Percentiles rank a stretch among this genome's conserved stretches.
Evolutionary conservation across 1,140 invertebrate species (phyloP).

Genomic region (Drosophila ironensis): DNA sequence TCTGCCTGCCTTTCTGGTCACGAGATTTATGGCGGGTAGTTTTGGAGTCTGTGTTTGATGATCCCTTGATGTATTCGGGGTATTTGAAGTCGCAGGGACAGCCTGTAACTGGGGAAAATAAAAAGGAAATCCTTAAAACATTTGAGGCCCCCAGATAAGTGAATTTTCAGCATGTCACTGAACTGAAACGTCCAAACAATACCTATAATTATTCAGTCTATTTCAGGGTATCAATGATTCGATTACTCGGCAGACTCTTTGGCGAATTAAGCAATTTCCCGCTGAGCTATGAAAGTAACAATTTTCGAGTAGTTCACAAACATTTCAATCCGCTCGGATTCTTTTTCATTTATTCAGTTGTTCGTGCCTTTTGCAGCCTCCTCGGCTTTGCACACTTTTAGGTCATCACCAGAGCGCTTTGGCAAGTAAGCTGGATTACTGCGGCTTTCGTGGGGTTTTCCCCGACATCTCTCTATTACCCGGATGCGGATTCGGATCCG

Average conservation of each 20-base stretch:
- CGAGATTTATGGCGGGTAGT: constrained; percentile 35
- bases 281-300: constrained; percentile 28
- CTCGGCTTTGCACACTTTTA: constrained; percentile 73
- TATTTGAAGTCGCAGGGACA: background rate
- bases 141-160: too few species aligned
- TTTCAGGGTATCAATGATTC: too few species aligned
- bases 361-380: constrained; percentile 16
- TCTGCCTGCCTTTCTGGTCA: constrained; percentile 17
- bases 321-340: constrained; percentile 44
- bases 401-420: constrained; percentile 67
- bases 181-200: too few species aligned
- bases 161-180: too few species aligned
- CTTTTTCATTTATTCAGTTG: constrained; percentile 15
- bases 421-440: constrained; percentile 69
- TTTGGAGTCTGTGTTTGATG: constrained; percentile 4
- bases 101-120: background rate
- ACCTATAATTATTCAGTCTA: too few species aligned
- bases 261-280: constrained; percentile 51
- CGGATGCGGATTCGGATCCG: too few species aligned
- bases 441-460: constrained; percentile 65
- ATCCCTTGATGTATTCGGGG: background rate
- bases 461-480: constrained; percentile 48
- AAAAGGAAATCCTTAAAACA: too few species aligned
- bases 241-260: too few species aligned
- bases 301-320: constrained; percentile 59